Percentiles rank a stretch among this genome's conserved stretches.
Evolutionary conservation across 2,113 vertebrate genomes (phyloP).

Genomic region (Platanista minor): DNA sequence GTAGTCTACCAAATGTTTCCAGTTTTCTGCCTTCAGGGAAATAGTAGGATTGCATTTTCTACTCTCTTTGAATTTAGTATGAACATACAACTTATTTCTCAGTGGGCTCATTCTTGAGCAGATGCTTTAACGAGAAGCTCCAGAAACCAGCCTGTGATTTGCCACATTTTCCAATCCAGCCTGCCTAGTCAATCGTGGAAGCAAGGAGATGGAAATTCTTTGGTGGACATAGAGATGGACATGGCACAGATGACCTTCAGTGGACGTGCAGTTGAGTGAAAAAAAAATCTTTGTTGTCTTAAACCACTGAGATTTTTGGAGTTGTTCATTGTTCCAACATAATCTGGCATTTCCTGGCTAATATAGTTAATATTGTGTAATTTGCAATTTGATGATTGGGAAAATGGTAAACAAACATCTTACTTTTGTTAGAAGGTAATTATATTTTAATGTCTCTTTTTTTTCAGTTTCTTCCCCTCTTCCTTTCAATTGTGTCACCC

Average conservation of each 20-base stretch:
- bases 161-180: neutral
- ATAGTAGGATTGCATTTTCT: neutral
- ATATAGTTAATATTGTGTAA: neutral
- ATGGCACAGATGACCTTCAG: neutral
- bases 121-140: neutral
- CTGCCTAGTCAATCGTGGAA: neutral
- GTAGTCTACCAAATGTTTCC: neutral
- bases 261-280: neutral
- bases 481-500: neutral
- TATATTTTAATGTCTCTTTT: neutral
- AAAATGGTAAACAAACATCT: neutral
- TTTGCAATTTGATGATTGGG: neutral
- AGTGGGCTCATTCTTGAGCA: neutral
- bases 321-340: neutral
- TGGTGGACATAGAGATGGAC: neutral
- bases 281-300: neutral
- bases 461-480: neutral
- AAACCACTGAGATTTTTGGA: neutral
- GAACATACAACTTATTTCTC: neutral
- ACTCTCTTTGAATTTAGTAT: neutral
- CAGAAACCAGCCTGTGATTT: neutral
- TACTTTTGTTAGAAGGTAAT: neutral
- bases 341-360: neutral
- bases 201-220: neutral
- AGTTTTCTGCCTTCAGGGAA: neutral